These are phyloP conservation scores for Macrobrachium rosenbergii DNA, from an alignment of 1,140 invertebrate species.

Conservation along the genomic window DNA sequence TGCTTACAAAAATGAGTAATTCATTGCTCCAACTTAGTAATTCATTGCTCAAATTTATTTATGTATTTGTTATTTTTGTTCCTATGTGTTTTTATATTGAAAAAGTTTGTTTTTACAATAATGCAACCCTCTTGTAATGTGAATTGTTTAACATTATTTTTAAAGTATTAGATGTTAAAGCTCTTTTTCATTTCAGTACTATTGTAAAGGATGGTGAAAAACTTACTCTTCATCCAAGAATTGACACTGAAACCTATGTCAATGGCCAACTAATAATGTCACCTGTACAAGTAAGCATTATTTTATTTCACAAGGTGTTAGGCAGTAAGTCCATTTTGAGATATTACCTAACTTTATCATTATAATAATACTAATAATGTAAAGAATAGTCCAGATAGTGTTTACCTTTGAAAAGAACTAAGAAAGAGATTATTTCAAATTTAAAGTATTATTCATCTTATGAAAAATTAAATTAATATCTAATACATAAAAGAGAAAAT, in stretches of 20 bases:
- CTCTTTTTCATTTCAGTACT: constrained; percentile 35
- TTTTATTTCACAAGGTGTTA: background rate
- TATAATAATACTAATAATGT: background rate
- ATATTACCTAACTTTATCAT: background rate
- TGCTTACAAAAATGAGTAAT: too few species aligned
- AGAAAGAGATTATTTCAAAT: too few species aligned
- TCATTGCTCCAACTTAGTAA: too few species aligned
- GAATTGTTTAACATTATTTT: background rate
- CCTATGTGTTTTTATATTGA: constrained; percentile 37
- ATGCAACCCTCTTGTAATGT: too few species aligned
- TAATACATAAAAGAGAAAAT: too few species aligned
- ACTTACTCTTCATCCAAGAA: constrained; percentile 32
- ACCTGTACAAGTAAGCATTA: constrained; percentile 28
- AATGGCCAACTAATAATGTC: constrained; percentile 36
- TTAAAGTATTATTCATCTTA: too few species aligned
- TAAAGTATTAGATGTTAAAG: background rate
- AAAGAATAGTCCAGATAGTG: too few species aligned
- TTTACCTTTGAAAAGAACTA: too few species aligned
- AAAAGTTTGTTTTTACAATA: too few species aligned
- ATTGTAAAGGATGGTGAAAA: constrained; percentile 32
- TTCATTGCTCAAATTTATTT: constrained; percentile 67
- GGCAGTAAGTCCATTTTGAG: background rate
- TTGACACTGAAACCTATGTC: constrained; percentile 36
- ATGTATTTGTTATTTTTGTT: background rate
- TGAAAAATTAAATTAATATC: too few species aligned